phyloP scores from a whole-genome alignment of 2,113 vertebrate genomes.

The Eptesicus fuscus region DNA sequence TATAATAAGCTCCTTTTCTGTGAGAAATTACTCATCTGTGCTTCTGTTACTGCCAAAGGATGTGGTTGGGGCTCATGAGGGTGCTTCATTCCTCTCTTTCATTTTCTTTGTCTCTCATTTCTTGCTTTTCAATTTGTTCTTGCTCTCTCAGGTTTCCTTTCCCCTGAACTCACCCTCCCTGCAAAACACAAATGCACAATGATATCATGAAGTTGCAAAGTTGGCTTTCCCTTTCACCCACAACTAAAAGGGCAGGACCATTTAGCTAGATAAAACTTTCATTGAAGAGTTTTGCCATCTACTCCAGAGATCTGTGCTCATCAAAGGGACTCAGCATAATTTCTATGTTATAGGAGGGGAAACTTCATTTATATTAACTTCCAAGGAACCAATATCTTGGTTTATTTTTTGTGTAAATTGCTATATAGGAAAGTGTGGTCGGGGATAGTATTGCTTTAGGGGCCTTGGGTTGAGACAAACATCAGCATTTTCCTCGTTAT shows the following conservation, averaged over 20 bases:
- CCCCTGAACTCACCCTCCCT: background rate
- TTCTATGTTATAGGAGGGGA: conserved; percentile 41
- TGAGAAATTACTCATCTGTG: background rate
- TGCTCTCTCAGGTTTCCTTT: background rate
- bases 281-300: conserved; percentile 21
- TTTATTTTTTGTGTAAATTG: background rate
- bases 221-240: background rate
- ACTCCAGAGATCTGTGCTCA: conserved; percentile 8
- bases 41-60: background rate
- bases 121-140: background rate
- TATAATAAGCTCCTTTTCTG: background rate
- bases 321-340: background rate
- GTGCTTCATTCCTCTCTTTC: background rate
- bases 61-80: background rate
- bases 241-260: background rate
- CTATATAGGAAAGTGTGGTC: conserved; percentile 36
- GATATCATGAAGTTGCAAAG: background rate
- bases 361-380: conserved; percentile 49
- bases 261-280: background rate
- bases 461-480: background rate
- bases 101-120: background rate
- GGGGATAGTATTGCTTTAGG: conserved; percentile 27
- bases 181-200: background rate
- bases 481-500: conserved; percentile 57
- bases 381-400: conserved; percentile 3